Base-by-base conservation (phyloP, 2,113 vertebrate genomes). In the Eonycteris spelaea region DNA sequence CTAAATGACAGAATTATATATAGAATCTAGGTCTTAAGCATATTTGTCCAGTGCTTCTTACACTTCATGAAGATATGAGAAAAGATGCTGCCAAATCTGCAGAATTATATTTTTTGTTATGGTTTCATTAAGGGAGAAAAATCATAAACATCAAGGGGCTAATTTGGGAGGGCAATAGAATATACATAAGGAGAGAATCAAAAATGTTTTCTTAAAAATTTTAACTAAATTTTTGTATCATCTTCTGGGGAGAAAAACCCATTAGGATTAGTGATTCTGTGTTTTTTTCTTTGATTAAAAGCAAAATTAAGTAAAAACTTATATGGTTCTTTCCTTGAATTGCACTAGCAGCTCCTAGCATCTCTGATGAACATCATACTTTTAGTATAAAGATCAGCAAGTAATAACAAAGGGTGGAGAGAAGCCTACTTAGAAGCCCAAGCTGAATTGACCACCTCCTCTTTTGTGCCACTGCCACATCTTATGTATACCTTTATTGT, bases 201-300 rank as follows among this genome's bases (percentile, higher is more conserved):
- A 82, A 77, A 94, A 51, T 67, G 2, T 71, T 90, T 93, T 83
- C 61, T 83, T 12, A 75, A 83, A 82, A 87, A 45, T 70, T 40
- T 85, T 73, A 71, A 48, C 61, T 53, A 40, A 68, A 15, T 67
- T 91, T 94, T 73, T 79, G 2, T 55, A 21, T 83, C 43, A 6
- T 83, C 35, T 94, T 71, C 28, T 87, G 45, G 11, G 6, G 7
- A 0, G 3, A 43, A 3, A 48, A 86, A 70, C 9, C 67, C 13
- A 61, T 59, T 59, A 67, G n/a, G 19, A 3, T 79, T 71, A 55
- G 19, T 91, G 28, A n/a, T 85, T 95, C 67, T 91, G 0, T 90
- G 22, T 85, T 92, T 93, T 95, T 82, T 96, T 79, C 33, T 91
- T 38, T 88, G 10, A 86, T 95, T 86, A 75, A 82, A 65, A 91